Conservation (phyloP, 2,113 vertebrate species). For the Seriola quinqueradiata region DNA sequence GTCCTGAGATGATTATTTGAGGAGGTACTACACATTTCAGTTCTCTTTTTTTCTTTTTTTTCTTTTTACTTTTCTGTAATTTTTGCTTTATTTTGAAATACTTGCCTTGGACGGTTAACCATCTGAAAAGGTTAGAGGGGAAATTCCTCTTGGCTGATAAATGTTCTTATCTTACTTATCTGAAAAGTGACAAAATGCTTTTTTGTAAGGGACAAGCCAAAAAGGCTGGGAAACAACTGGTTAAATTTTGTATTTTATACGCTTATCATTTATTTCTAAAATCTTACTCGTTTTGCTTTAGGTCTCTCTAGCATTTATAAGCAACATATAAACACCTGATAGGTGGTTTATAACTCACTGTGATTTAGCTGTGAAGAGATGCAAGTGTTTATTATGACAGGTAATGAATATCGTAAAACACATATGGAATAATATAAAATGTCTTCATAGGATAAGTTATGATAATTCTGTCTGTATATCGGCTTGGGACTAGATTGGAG, state of each 20-base stretch:
- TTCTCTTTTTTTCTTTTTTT: neutral
- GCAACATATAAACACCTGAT: neutral
- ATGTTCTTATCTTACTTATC: too few species aligned
- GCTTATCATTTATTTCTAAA: too few species aligned
- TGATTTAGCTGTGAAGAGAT: too few species aligned
- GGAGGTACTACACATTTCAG: neutral
- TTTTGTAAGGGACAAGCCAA: neutral
- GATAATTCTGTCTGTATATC: neutral
- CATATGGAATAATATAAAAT: neutral
- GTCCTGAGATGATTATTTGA: too few species aligned
- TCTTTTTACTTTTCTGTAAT: neutral
- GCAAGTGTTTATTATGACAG: neutral
- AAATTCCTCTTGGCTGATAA: too few species aligned
- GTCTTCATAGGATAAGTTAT: too few species aligned
- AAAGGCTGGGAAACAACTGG: too few species aligned
- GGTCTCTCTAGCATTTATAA: neutral
- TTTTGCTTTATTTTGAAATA: neutral
- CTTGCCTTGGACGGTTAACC: neutral
- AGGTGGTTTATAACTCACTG: neutral
- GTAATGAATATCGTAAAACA: neutral
- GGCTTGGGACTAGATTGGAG: neutral
- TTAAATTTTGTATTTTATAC: too few species aligned
- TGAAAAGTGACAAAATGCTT: neutral
- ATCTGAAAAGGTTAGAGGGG: neutral
- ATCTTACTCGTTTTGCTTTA: too few species aligned